These are phyloP conservation scores for Epirrhoe tristata DNA, from an alignment of 2,888 invertebrate species.

Conservation along the genomic window DNA sequence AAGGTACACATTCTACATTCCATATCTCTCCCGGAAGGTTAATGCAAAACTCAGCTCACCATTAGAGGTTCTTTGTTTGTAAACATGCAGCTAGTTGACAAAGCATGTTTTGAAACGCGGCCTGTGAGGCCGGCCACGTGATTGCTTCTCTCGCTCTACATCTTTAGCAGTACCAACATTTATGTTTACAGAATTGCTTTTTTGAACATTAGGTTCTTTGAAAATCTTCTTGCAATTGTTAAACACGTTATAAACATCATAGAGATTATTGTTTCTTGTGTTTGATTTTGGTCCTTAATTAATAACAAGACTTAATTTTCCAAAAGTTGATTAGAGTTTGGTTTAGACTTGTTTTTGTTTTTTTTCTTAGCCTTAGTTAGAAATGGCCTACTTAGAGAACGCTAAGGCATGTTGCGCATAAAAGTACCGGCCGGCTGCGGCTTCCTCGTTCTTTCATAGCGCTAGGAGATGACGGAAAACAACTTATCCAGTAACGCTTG, in stretches of 20 bases:
- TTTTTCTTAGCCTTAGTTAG: conserved; percentile 13
- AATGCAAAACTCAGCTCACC: conserved; percentile 50
- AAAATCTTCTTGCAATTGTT: neutral
- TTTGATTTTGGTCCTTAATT: too few species aligned
- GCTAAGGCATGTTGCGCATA: conserved; percentile 50
- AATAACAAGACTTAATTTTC: too few species aligned
- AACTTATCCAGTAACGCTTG: conserved; percentile 68
- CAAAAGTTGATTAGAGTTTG: neutral
- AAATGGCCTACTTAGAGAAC: conserved; percentile 54
- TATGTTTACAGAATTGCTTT: neutral
- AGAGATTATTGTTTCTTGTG: too few species aligned
- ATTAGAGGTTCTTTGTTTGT: conserved; percentile 61
- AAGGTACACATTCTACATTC: neutral
- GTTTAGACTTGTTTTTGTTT: neutral
- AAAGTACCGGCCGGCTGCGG: conserved; percentile 59
- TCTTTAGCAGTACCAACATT: neutral
- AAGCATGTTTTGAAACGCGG: conserved; percentile 71
- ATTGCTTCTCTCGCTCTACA: conserved; percentile 36
- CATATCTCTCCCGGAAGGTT: conserved; percentile 47
- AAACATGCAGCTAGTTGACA: conserved; percentile 66
- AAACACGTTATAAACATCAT: too few species aligned
- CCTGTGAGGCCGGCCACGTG: conserved; percentile 59
- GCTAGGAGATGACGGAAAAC: conserved; percentile 81
- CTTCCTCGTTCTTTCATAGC: conserved; percentile 67
- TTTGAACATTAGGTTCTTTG: neutral